Base-by-base conservation (phyloP, 2,797 vertebrate genomes). In the Ctenopoma multispine region DNA sequence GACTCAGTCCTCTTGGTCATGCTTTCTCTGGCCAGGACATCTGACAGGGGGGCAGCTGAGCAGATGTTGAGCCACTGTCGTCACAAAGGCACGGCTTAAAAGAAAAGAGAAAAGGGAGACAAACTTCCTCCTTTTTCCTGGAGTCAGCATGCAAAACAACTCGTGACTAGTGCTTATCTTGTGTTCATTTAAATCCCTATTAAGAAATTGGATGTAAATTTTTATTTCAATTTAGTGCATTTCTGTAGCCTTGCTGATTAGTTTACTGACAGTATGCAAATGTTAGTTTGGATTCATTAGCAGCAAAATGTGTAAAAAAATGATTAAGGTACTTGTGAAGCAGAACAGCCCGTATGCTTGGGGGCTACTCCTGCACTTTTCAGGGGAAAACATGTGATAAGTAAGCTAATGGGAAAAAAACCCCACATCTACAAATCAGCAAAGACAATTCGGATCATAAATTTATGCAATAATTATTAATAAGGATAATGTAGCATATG, bases 11-110 rank as follows among this genome's bases (percentile, higher is more conserved):
- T 63, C 53, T 17, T 58, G 46, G 63, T 60, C 63, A 55, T 41
- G 71, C 47, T 44, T 83, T 65, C 56, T 67, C 48, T 14, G 70
- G 58, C 65, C 57, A 36, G 56, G 63, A 64, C 57, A 29, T 81
- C 84, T 91, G 83, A 92, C 88, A 83, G 74, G 85, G 14, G 69
- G 86, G 83, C 86, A 85, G 85, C 82, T 75, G 77, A 92, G 90
- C 92, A 93, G 91, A 93, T 94, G 92, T 91, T 91, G 83, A 85
- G 84, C 88, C 86, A 56, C 85, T 73, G 72, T 55, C 62, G 59
- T 78, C 78, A 91, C 90, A 93, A 91, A 77, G 84, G 48, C 75
- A 38, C n/a, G 5, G 36, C 23, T 58, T 47, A 41, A 40, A 63
- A 51, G 73, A 55, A 31, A 17, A 61, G 18, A 63, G 20, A 60